Evolutionary conservation across 2,888 invertebrate genomes (phyloP), one percentile per base, ranked within the genome.

Genomic region (Trilocha varians): DNA sequence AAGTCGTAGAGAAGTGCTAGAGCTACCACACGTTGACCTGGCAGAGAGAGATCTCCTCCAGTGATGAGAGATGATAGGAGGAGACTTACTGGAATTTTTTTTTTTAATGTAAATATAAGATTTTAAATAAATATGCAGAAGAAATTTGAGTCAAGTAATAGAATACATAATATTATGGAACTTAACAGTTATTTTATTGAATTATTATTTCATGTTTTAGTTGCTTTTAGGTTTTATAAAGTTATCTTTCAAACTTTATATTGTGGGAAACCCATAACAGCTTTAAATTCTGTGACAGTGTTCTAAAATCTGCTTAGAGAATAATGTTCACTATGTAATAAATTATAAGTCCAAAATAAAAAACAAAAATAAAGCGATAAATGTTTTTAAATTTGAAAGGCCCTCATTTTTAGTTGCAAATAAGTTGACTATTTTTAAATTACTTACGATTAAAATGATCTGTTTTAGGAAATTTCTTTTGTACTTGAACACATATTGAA

Each of bases 401-500:
- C 35, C 35, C 16, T 35, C 14, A 36, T 36, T 5, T 16, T 6
- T 13, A 13, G 15, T 6, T 8, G 11, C 5, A 5, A 16, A 5
- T 39, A 4, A 13, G 5, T 32, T 13, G n/a, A 36, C 4, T 32
- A 36, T 32, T 36, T 40, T 38, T 37, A 47, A 49, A 49, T 13
- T 56, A 83, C 79, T 75, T 69, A 91, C 91, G 82, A 79, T 93
- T 94, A 64, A 93, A 95, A 68, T 91, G 91, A 59, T 95, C 94
- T 40, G 90, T 88, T 68, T 91, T 91, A 15, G 90, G 88, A 70
- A 96, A 95, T 54, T 90, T 89, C 65, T 93, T 93, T 65, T 93
- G 93, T 34, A 95, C 87, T 63, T 93, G 92, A 53, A 88, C 87
- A 40, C 92, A 91, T 57, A 96, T 87, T 36, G 88, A 87, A 60